Base-by-base conservation (phyloP, 2,888 invertebrate species). In the Agrenia bidenticulata region DNA sequence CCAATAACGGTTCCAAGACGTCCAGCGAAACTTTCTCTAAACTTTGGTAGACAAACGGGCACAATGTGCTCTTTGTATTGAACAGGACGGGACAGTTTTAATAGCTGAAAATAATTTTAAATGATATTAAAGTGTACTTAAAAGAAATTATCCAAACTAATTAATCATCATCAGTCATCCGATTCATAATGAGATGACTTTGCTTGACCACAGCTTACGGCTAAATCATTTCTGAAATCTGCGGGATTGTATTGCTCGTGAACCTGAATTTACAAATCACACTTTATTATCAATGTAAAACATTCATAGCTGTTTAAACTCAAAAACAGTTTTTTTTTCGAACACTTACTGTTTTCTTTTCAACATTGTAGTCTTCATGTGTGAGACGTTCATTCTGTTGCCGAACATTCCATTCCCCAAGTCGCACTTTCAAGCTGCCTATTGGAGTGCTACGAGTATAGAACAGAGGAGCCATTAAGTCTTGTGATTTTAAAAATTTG, bases 341-440 rank as follows among this genome's bases (percentile, higher is more conserved):
- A 32, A 49, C 32, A 45, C 17, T 59, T 24, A 56, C 93, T 81
- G 94, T 93, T 79, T 94, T 94, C 59, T 92, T 83, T 77, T 93
- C 92, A 1, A 94, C 91, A 2, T 88, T 86, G 78, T 84, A 94
- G 80, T 95, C 94, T 77, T 94, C 94, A 79, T 94, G 92, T 0
- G 88, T 84, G 61, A 89, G 85, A 21, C 89, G 84, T 78, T 94
- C 94, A 15, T 89, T 88, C 19, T 89, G 86, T 60, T 90, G 92
- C 0, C 92, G 81, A 0, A 94, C 93, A 79, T 95, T 94, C 92
- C 93, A 94, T 79, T 95, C 94, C 0, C 94, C 94, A 0, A 94
- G 83, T 1, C 94, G 86, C 0, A 95, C 92, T 75, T 92, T 88
- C 75, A 95, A 85, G 78, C 92, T 92, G 56, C 88, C 88, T 78